These are phyloP conservation scores for Ondatra zibethicus DNA, from an alignment of 2,113 vertebrate species.

Conservation along the genomic window DNA sequence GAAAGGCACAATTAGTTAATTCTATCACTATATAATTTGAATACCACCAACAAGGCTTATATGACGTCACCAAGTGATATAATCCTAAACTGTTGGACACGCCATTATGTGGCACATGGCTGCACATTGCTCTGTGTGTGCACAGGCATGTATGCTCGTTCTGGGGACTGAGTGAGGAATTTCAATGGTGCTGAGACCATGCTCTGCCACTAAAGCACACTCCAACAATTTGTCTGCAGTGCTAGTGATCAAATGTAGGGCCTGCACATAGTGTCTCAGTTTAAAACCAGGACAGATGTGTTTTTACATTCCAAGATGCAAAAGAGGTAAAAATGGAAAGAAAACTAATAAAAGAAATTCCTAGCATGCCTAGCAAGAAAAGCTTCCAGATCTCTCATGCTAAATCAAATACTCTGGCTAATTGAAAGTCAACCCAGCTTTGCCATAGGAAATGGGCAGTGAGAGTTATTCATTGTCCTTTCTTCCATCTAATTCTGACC, in stretches of 20 bases:
- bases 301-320: slow-evolving; percentile 4
- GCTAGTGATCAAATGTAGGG: background rate
- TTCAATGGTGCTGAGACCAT: background rate
- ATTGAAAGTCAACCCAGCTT: slow-evolving; percentile 36
- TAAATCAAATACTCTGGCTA: background rate
- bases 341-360: background rate
- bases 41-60: background rate
- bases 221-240: background rate
- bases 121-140: background rate
- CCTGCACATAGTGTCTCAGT: background rate
- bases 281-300: slow-evolving; percentile 28
- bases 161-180: background rate
- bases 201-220: background rate
- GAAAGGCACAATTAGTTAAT: background rate
- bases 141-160: too few species aligned
- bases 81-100: background rate
- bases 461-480: background rate
- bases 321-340: slow-evolving; percentile 29
- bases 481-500: background rate
- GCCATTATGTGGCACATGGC: background rate
- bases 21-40: background rate
- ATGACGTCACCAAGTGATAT: background rate
- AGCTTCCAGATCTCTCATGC: background rate
- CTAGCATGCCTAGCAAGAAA: slow-evolving; percentile 47
- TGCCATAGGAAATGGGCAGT: background rate